Evolutionary conservation across 92 coral and sea anemone genomes (phyloP).

Genomic region (Porites rus): DNA sequence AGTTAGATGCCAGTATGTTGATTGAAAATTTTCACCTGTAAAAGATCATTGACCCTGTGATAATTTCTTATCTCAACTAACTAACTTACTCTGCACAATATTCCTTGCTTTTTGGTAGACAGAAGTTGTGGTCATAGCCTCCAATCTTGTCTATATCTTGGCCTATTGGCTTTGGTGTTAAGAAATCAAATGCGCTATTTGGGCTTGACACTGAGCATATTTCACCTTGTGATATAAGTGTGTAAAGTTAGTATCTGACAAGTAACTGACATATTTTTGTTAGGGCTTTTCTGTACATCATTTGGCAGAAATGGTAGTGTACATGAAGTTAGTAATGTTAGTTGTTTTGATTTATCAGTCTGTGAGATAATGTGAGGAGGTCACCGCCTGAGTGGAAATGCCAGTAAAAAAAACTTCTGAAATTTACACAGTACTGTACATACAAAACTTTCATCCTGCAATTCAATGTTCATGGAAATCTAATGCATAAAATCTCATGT

Average conservation of each 20-base stretch:
- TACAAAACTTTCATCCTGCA: too few species aligned
- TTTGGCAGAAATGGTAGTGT: too few species aligned
- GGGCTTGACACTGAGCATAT: slow-evolving; percentile 83
- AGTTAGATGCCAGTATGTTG: not conserved
- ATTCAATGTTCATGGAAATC: too few species aligned
- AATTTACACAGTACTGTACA: too few species aligned
- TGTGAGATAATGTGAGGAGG: too few species aligned
- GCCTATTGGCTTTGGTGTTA: slow-evolving; percentile 80
- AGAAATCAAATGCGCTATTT: slow-evolving; percentile 89
- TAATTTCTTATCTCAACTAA: slow-evolving; percentile 4
- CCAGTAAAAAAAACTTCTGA: too few species aligned
- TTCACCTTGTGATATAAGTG: slow-evolving; percentile 64
- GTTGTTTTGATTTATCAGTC: too few species aligned
- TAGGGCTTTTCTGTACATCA: too few species aligned
- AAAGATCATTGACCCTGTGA: not conserved
- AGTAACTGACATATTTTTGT: too few species aligned
- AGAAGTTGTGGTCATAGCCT: slow-evolving; percentile 84
- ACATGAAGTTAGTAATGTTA: too few species aligned
- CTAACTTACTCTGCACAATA: slow-evolving; percentile 42
- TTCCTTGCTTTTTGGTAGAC: slow-evolving; percentile 52
- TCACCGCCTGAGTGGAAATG: too few species aligned
- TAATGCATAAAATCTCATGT: too few species aligned
- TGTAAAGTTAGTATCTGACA: not conserved
- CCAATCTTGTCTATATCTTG: slow-evolving; percentile 75
- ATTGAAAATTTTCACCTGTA: not conserved